Evolutionary conservation across 1,140 invertebrate genomes (phyloP).

Genomic region (Pogonognathellus flavescens): DNA sequence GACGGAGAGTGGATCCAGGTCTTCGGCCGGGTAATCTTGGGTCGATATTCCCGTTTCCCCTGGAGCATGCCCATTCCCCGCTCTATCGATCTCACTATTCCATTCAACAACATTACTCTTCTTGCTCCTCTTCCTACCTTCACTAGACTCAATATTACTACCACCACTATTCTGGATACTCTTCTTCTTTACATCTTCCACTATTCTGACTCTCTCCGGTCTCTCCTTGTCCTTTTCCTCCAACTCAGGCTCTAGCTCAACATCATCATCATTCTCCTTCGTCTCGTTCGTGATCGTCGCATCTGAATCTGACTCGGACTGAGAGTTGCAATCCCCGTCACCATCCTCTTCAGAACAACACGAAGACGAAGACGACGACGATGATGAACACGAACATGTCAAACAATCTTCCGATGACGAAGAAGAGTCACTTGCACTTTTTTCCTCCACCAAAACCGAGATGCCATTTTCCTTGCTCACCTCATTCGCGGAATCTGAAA

Average conservation of each 20-base stretch:
- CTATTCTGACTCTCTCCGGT: background rate
- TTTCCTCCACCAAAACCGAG: background rate
- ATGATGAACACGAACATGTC: constrained; percentile 45
- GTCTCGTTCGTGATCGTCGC: constrained; percentile 62
- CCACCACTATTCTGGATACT: background rate
- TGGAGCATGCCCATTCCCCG: constrained; percentile 60
- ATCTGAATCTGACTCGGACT: constrained; percentile 61
- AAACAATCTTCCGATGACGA: constrained; percentile 28
- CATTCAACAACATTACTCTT: constrained; percentile 54
- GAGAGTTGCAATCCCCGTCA: constrained; percentile 29
- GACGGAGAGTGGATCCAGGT: constrained; percentile 44
- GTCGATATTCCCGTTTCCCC: constrained; percentile 65
- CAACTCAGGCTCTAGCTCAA: constrained; percentile 29
- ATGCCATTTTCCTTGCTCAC: background rate
- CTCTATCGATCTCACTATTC: constrained; percentile 52
- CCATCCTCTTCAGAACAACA: constrained; percentile 21
- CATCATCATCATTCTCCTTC: constrained; percentile 58
- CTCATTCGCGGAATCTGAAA: background rate
- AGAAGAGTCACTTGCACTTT: constrained; percentile 13
- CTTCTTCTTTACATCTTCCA: constrained; percentile 46
- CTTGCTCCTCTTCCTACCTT: constrained; percentile 37
- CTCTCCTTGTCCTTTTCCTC: constrained; percentile 11
- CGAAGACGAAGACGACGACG: constrained; percentile 1
- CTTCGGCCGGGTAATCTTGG: constrained; percentile 60
- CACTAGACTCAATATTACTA: constrained; percentile 46